Evolutionary conservation across 2,888 invertebrate genomes (phyloP).

Genomic region (Mycalesis mineus): DNA sequence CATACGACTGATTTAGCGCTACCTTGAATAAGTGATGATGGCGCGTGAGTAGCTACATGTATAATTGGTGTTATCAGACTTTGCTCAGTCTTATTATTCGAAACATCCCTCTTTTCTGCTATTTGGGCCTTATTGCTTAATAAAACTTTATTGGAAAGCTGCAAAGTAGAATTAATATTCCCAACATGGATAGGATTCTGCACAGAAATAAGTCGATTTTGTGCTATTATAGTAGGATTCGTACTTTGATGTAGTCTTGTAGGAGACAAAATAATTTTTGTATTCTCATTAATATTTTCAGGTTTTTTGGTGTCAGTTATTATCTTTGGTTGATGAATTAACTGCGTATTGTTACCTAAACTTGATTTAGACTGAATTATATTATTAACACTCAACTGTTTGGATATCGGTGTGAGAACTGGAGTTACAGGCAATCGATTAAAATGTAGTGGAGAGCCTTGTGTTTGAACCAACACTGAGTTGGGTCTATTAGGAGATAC

Average conservation of each 20-base stretch:
- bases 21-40: constrained; percentile 57
- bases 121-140: constrained; percentile 52
- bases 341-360: constrained; percentile 42
- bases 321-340: constrained; percentile 62
- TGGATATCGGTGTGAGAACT: constrained; percentile 76
- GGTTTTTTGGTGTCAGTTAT: constrained; percentile 54
- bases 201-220: constrained; percentile 69
- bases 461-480: constrained; percentile 70
- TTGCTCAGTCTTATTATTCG: constrained; percentile 53
- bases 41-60: constrained; percentile 55
- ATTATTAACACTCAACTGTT: constrained; percentile 74
- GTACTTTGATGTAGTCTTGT: constrained; percentile 54
- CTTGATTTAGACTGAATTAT: constrained; percentile 57
- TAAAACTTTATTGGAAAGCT: constrained; percentile 60
- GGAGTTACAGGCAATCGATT: constrained; percentile 79
- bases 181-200: constrained; percentile 61
- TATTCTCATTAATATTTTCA: constrained; percentile 51
- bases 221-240: constrained; percentile 65
- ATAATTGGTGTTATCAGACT: constrained; percentile 56
- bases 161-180: constrained; percentile 54
- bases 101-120: constrained; percentile 59
- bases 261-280: constrained; percentile 68
- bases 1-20: constrained; percentile 53
- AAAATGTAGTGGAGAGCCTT: constrained; percentile 65
- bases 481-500: constrained; percentile 67